Percentiles rank a stretch among this genome's conserved stretches.
These are phyloP conservation scores for Theonella swinhoei DNA, from an alignment of 37 sponge, comb jelly and placozoan species.

Conservation along the genomic window DNA sequence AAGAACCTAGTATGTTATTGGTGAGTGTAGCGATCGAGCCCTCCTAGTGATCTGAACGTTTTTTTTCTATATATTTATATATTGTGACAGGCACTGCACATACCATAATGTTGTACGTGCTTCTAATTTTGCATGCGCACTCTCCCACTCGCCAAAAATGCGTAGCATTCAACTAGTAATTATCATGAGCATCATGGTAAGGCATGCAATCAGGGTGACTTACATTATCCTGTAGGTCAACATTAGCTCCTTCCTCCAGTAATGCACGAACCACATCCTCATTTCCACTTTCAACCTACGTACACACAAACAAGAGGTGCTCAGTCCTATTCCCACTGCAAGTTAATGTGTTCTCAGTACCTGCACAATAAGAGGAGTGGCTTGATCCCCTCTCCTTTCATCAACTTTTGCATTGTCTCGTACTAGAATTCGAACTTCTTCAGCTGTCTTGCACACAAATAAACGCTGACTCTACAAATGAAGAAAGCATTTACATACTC, in stretches of 20 bases:
- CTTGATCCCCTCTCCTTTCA: neutral
- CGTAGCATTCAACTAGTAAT: no score
- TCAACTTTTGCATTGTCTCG: slow-evolving; percentile 18
- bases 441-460: slow-evolving; percentile 1
- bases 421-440: neutral
- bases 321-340: no score
- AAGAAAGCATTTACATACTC: neutral
- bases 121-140: no score
- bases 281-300: neutral
- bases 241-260: slow-evolving; percentile 9
- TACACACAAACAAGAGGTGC: neutral
- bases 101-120: no score
- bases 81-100: no score
- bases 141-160: no score
- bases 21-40: no score
- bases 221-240: slow-evolving; percentile 36
- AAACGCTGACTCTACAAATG: slow-evolving; percentile 10
- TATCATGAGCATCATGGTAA: no score
- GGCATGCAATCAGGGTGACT: neutral
- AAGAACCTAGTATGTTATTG: no score
- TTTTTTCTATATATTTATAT: no score
- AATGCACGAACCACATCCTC: slow-evolving; percentile 10
- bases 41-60: no score
- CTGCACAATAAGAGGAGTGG: slow-evolving; percentile 41
- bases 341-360: no score